Percentiles rank a stretch among this genome's conserved stretches.
Evolutionary conservation across 2,888 invertebrate genomes (phyloP).

Genomic region (Harpalus rubripes): DNA sequence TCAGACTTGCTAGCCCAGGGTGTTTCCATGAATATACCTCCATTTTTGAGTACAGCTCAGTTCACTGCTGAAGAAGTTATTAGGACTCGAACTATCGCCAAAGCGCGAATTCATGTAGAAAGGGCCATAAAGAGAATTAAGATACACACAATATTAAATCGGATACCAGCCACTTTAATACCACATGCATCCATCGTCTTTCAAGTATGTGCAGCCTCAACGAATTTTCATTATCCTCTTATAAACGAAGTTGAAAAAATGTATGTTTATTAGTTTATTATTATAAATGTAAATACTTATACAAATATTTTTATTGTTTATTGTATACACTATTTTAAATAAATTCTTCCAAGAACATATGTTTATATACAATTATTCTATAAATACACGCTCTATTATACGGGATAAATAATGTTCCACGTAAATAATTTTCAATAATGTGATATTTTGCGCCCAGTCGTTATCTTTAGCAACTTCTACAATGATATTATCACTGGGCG

Average conservation of each 20-base stretch:
- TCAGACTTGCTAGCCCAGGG: neutral
- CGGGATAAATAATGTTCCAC: conserved; percentile 8
- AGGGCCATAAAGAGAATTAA: conserved; percentile 30
- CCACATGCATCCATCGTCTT: conserved; percentile 12
- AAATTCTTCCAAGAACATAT: neutral
- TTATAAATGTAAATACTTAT: neutral
- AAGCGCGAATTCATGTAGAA: conserved; percentile 22
- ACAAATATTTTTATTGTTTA: conserved; percentile 4
- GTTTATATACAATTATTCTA: conserved; percentile 3
- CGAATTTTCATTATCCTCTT: conserved; percentile 14
- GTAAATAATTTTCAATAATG: neutral
- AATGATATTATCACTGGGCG: conserved; percentile 12
- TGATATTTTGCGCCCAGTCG: neutral
- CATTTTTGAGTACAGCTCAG: conserved; percentile 12
- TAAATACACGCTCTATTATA: conserved; percentile 8
- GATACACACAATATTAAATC: conserved; percentile 15
- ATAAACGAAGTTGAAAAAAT: conserved; percentile 11
- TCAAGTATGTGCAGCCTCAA: conserved; percentile 11
- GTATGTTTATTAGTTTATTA: conserved; percentile 11
- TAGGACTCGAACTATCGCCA: conserved; percentile 12
- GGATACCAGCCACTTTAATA: conserved; percentile 14
- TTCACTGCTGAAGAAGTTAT: conserved; percentile 24
- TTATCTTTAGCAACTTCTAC: neutral
- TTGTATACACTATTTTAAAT: neutral
- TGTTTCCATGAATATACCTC: conserved; percentile 11